Evolutionary conservation across 2,797 vertebrate species (phyloP), one percentile per base, ranked within the genome.

Genomic region (Poecilia picta): DNA sequence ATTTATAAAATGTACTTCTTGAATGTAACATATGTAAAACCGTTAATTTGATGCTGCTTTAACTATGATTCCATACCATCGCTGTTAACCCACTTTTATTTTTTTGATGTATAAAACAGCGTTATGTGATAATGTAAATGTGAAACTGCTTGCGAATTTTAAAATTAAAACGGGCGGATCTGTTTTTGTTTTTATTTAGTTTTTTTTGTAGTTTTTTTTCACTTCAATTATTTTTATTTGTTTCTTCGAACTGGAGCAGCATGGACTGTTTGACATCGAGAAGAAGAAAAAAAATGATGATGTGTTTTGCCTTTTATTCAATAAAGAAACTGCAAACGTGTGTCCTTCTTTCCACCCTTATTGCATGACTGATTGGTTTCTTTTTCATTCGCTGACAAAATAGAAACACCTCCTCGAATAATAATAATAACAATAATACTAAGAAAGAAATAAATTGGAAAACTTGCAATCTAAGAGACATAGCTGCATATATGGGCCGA

Each of bases 221-320:
- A 80, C 82, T 93, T 93, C 93, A 93, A 88, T 95, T 96, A 84
- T 96, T 97, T 97, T 96, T 94, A 94, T 97, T 97, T 92, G 92
- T 94, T 93, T 94, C 88, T 95, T 96, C 94, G 95, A 97, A 96
- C 89, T 95, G 96, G 96, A 98, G 97, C 97, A 98, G 97, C 97
- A 97, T 97, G 97, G 97, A 98, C 98, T 97, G 97, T 96, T 95
- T 96, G 95, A 96, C 95, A 97, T 95, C 93, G 95, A 94, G 83
- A 89, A 92, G 51, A 74, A 74, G 39, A 18, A 28, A 33, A 89
- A 92, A 93, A 95, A 95, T 68, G 66, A 83, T 78, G 83, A 86
- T 87, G 78, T 77, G 55, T 87, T 90, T 85, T 88, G 72, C 72
- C 72, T 85, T 86, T 83, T 85, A 89, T 93, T 95, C 93, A 91